Base-by-base conservation (phyloP, 2,113 vertebrate species). In the Trematomus loennbergii region DNA sequence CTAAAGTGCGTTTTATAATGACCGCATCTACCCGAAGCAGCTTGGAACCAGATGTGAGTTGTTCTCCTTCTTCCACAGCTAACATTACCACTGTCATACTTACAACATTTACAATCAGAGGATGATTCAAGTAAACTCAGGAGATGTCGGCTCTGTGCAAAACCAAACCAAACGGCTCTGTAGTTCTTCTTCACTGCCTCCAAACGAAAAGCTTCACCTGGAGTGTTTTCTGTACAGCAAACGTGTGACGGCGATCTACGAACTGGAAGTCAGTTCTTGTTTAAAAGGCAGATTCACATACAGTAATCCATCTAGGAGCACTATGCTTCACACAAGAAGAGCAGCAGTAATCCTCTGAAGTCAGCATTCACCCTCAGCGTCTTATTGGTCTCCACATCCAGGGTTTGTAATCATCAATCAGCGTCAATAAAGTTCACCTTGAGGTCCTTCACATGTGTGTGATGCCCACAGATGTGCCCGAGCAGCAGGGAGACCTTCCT, bases 41-140 rank as follows among this genome's bases (percentile, higher is more conserved):
- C 66, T 68, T 20, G 12, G 4, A 11, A 65, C 12, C 16, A 12
- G 29, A 52, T 29, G 11, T 45, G 18, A 69, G 18, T 16, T 55
- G 18, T 29, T 1, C 29, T 45, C 17, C 5, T n/a, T 20, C 5
- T 16, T 2, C 29, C 12, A 29, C 3, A 29, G 29, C 29, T 29
- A 13, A 50, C 1, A 13, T 25, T 48, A 29, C 10, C 8, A 16
- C 33, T 8, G 36, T 13, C 6, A 9, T 7, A 3, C 6, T 17
- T 16, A 45, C 55, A 61, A 74, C 63, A 64, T 48, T 22, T 82
- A 76, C 67, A 77, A 33, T 43, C 16, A 45, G 53, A 13, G 6
- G n/a, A 76, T 50, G 52, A 70, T 91, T 93, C 86, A 92, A 87
- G 91, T 91, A 76, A 83, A 88, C 76, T 88, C 89, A 87, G 88